Evolutionary conservation across 2,888 invertebrate genomes (phyloP), one percentile per base, ranked within the genome.

Genomic region (Agrochola litura): DNA sequence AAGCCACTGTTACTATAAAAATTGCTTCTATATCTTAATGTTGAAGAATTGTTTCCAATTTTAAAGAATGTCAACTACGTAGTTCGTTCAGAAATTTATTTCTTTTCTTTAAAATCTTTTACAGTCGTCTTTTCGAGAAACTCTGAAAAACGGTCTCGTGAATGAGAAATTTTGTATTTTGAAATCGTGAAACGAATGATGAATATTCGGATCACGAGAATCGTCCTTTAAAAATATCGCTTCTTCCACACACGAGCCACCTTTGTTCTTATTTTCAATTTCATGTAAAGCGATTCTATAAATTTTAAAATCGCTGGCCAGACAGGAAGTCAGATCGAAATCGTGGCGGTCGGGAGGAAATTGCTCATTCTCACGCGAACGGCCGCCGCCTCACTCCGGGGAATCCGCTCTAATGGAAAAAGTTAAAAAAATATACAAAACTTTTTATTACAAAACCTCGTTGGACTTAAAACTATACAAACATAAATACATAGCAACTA

Each of bases 281-380:
- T 94, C 93, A 94, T 93, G 94, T 94, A 92, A 94, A 94, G 92
- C 92, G 90, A 92, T 95, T 95, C 95, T 95, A 96, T 95, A 95
- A 95, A 96, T 95, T 96, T 95, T 95, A 95, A 96, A 96, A 96
- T 95, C 95, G 95, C 94, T 93, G 94, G 92, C 92, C 95, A 95
- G 95, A 94, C 95, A 93, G 96, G 96, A 96, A 96, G 96, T 94
- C 95, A 95, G 96, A 96, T 96, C 95, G 95, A 95, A 96, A 96
- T 96, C 96, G 95, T 92, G 94, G 95, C 95, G 93, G 95, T 92
- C 92, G 92, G 91, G 93, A 93, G 96, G 96, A 96, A 96, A 96
- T 96, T 96, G 96, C 95, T 96, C 96, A 96, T 96, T 96, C 96
- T 95, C 96, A 96, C 96, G 96, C 96, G 94, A 96, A 91, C 94